Base-by-base conservation (phyloP, 2,888 invertebrate genomes). In the Bibio marci region DNA sequence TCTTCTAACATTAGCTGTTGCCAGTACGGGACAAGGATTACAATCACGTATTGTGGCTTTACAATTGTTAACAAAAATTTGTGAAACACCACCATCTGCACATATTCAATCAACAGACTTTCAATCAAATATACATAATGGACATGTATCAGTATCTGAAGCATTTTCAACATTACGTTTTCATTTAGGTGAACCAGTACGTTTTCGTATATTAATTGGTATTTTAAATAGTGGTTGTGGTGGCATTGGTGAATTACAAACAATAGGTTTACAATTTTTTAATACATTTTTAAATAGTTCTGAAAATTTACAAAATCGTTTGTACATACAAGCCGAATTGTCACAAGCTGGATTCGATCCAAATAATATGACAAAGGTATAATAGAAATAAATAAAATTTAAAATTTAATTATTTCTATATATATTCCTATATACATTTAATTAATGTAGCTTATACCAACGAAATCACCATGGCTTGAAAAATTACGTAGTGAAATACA, bases 131-230 rank as follows among this genome's bases (percentile, higher is more conserved):
- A 70, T 74, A 8, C 73, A 71, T 1, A 70, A 68, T 40, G 91
- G 90, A 1, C 87, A 90, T 62, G 72, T 76, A 30, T 77, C 83
- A 45, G 85, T 92, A 13, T 82, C 90, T 1, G 92, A 92, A 58
- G 88, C 92, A 0, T 71, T 92, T 46, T 86, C 90, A 0, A 87
- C 90, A 0, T 67, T 92, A 38, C 70, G 91, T 28, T 66, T 92
- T 5, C 71, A 88, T 42, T 86, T 85, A 55, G 90, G 88, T 4
- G 92, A 94, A 56, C 90, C 91, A 0, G 90, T 91, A 7, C 73
- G 91, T 54, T 92, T 92, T 62, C 72, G 91, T 43, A 80, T 92
- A 54, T 69, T 92, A 1, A 80, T 88, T 7, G 90, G 90, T 2
- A 88, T 90, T 72, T 68, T 91, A 42, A 78, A 80, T 50, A 83